Evolutionary conservation across 2,888 invertebrate genomes (phyloP).

Genomic region (Drosophila antonietae): DNA sequence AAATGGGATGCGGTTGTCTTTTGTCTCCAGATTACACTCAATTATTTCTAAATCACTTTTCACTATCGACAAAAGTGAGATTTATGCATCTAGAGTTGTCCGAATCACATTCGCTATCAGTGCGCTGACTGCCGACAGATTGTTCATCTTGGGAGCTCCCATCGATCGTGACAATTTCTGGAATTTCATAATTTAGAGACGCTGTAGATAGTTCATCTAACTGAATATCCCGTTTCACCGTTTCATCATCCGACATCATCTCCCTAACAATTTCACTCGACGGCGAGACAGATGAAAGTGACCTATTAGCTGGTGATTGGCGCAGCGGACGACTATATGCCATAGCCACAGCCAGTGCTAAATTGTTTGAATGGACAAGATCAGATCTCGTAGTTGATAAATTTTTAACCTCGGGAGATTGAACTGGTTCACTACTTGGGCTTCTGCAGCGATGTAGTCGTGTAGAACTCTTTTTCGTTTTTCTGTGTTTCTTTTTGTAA

Average conservation of each 20-base stretch:
- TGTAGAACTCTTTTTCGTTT: slow-evolving; percentile 25
- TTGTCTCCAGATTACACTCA: slow-evolving; percentile 17
- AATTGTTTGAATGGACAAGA: slow-evolving; percentile 38
- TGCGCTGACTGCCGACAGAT: slow-evolving; percentile 18
- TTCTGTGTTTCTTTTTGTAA: slow-evolving; percentile 40
- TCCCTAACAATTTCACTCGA: slow-evolving; percentile 55
- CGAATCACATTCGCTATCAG: slow-evolving; percentile 7
- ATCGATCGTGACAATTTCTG: slow-evolving; percentile 65
- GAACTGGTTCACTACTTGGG: neutral
- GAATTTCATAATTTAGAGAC: slow-evolving; percentile 41
- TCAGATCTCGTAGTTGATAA: slow-evolving; percentile 1
- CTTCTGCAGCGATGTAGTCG: neutral
- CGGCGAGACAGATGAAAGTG: slow-evolving; percentile 19
- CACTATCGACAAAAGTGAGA: slow-evolving; percentile 40
- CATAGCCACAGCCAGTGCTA: slow-evolving; percentile 59
- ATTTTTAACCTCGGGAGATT: neutral
- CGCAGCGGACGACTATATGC: slow-evolving; percentile 59
- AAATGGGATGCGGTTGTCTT: neutral
- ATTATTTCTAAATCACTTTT: slow-evolving; percentile 47
- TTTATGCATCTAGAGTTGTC: slow-evolving; percentile 40
- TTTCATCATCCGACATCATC: slow-evolving; percentile 62
- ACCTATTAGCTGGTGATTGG: slow-evolving; percentile 1
- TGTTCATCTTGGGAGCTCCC: slow-evolving; percentile 58
- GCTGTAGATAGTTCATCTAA: slow-evolving; percentile 29
- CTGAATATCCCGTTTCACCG: neutral